Evolutionary conservation across 2,797 vertebrate species (phyloP).

Genomic region (Hipposideros larvatus): DNA sequence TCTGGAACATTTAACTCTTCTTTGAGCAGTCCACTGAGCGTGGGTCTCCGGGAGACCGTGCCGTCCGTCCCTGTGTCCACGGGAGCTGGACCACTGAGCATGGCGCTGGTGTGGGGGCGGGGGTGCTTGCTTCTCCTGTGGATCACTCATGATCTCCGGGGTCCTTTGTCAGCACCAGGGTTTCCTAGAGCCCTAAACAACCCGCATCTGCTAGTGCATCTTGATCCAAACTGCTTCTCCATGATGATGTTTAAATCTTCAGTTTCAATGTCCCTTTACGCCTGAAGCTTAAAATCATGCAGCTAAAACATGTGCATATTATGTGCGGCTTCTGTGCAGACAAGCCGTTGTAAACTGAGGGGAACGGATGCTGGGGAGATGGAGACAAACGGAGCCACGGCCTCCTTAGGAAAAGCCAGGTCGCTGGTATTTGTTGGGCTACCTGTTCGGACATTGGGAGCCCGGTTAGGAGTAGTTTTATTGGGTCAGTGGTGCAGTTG

Average conservation of each 20-base stretch:
- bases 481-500: fast-evolving
- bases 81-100: fast-evolving
- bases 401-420: too few relatives aligned
- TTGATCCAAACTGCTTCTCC: neutral
- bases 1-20: fast-evolving
- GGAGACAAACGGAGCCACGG: too few relatives aligned
- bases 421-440: neutral
- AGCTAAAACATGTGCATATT: fast-evolving
- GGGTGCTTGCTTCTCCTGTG: neutral
- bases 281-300: fast-evolving
- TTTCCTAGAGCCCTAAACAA: fast-evolving
- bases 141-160: fast-evolving
- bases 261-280: fast-evolving
- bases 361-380: too few relatives aligned
- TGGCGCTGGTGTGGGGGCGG: fast-evolving
- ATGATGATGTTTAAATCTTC: neutral
- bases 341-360: neutral
- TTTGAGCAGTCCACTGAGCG: fast-evolving
- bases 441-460: fast-evolving
- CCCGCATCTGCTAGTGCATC: fast-evolving
- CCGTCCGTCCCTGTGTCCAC: fast-evolving
- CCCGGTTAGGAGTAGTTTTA: too few relatives aligned
- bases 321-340: fast-evolving
- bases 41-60: neutral
- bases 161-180: neutral